Evolutionary conservation across 2,888 invertebrate genomes (phyloP).

Genomic region (Macrosoma leucophasiata): DNA sequence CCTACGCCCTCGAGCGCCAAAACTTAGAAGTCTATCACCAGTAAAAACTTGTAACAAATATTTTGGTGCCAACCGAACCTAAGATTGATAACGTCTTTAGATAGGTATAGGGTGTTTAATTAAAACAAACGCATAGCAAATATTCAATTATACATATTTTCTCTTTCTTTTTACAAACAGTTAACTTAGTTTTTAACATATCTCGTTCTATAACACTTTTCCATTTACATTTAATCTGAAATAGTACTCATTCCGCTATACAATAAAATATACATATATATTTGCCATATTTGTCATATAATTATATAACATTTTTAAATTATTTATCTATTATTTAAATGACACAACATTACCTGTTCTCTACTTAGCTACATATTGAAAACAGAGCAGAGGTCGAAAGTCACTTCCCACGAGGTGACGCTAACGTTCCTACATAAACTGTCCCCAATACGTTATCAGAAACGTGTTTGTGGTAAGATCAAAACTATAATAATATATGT

Average conservation of each 20-base stretch:
- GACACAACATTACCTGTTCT: conserved; percentile 66
- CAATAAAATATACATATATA: conserved; percentile 71
- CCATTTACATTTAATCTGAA: conserved; percentile 70
- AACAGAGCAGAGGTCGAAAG: conserved; percentile 31
- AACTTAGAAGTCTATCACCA: too few species aligned
- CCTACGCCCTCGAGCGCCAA: too few species aligned
- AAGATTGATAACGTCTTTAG: too few species aligned
- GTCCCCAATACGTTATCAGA: conserved; percentile 30
- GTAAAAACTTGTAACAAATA: too few species aligned
- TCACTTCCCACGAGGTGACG: background rate
- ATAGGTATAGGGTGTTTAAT: conserved; percentile 34
- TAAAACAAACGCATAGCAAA: conserved; percentile 63
- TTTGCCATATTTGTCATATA: conserved; percentile 67
- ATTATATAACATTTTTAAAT: conserved; percentile 61
- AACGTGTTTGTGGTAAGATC: conserved; percentile 30
- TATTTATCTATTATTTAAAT: conserved; percentile 65
- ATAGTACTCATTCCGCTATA: conserved; percentile 71
- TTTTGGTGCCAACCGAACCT: too few species aligned
- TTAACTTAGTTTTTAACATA: conserved; percentile 72
- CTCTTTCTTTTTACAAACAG: conserved; percentile 73
- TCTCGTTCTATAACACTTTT: conserved; percentile 70
- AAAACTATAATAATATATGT: too few species aligned
- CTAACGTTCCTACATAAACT: conserved; percentile 18
- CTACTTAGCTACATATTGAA: conserved; percentile 47
- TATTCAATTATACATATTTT: conserved; percentile 74